These are phyloP conservation scores for Isotomurus palustris DNA, from an alignment of 2,888 invertebrate genomes.

Conservation along the genomic window DNA sequence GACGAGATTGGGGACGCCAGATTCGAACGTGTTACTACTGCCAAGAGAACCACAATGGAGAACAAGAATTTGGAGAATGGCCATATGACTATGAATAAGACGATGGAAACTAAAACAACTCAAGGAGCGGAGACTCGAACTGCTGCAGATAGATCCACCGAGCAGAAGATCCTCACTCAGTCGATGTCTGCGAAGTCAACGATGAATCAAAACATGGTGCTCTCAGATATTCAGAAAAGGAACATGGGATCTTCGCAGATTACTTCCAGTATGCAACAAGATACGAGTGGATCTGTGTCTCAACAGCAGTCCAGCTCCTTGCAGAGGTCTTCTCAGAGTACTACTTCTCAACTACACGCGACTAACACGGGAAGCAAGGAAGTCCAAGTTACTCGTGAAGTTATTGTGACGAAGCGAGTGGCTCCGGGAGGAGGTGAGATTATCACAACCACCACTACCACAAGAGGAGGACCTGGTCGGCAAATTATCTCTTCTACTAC, in stretches of 20 bases:
- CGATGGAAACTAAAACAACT: slow-evolving; percentile 38
- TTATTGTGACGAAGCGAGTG: slow-evolving; percentile 43
- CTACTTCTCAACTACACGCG: slow-evolving; percentile 46
- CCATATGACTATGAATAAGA: slow-evolving; percentile 40
- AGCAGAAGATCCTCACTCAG: slow-evolving; percentile 43
- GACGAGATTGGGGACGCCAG: slow-evolving; percentile 42
- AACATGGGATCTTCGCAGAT: neutral
- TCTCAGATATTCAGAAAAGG: slow-evolving; percentile 29
- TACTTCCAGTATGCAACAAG: slow-evolving; percentile 2
- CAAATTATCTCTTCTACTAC: too few relatives aligned
- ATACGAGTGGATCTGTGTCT: neutral
- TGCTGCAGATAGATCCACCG: slow-evolving; percentile 36
- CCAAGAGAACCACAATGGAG: slow-evolving; percentile 38
- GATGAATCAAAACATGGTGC: slow-evolving; percentile 39
- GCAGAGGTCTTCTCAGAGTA: slow-evolving; percentile 11
- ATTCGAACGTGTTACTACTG: slow-evolving; percentile 38
- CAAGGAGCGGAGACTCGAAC: slow-evolving; percentile 37
- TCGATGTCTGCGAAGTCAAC: slow-evolving; percentile 44
- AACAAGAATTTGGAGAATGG: slow-evolving; percentile 38
- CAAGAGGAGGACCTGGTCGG: slow-evolving; percentile 1
- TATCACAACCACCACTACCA: slow-evolving; percentile 27
- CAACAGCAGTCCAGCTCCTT: slow-evolving; percentile 2
- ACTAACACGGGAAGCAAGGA: slow-evolving; percentile 49
- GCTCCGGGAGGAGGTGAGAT: slow-evolving; percentile 26
- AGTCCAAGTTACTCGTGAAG: slow-evolving; percentile 43